Evolutionary conservation across 2,113 vertebrate genomes (phyloP), one percentile per base, ranked within the genome.

Genomic region (Muntiacus reevesi): DNA sequence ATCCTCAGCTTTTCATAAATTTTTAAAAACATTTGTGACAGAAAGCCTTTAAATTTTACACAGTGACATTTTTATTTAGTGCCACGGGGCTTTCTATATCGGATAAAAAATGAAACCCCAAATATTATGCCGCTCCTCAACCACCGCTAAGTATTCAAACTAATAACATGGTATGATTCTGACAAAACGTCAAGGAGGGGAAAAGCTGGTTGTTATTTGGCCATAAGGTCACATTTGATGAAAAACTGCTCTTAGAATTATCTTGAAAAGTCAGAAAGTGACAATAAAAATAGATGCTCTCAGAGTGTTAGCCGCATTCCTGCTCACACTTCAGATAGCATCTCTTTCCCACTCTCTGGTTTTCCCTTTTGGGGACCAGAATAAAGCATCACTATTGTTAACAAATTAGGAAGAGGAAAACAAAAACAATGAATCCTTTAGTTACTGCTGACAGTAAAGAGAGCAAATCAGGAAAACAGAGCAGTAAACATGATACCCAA

Each of bases 1-100:
- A 97, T 97, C 79, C 93, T 89, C 67, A 94, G 93, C 36, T 52
- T 83, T 95, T 97, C 95, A 93, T 97, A 95, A 97, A 98, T 98
- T 97, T 98, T 98, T 97, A 76, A 98, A 98, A 96, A 89, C 59
- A 79, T 97, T 98, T 97, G 55, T 97, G 91, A 98, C 85, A 93
- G 96, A 98, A 97, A 95, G 88, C 95, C 96, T 96, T 94, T 98
- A 96, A 57, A 97, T 98, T 98, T 97, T 97, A 97, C 96, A 95
- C 0, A 3, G 93, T 97, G 98, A 97, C 98, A 98, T 97, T 98
- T 98, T 98, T 97, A 98, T 97, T 98, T 97, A 93, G 97, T 97
- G 98, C 97, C 40, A 5, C n/a, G 25, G 94, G 96, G 94, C 71
- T 93, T 97, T 97, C 96, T 89, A 86, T 81, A 96, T 93, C 57